Evolutionary conservation across 2,113 vertebrate genomes (phyloP), one percentile per base, ranked within the genome.

Genomic region (Brachirus orientalis): DNA sequence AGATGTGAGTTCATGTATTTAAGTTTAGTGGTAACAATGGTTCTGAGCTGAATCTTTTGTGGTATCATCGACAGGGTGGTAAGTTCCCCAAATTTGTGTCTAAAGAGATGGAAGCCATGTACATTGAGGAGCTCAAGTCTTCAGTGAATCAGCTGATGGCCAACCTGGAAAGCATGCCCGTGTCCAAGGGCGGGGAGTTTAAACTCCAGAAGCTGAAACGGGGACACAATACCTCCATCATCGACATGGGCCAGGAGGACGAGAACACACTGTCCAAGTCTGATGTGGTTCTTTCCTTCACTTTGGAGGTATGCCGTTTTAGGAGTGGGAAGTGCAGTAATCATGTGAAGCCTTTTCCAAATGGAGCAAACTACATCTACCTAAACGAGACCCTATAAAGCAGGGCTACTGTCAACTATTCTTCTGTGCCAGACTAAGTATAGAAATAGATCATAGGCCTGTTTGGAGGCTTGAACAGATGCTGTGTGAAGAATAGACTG

Each of bases 91-190:
- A 97, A 82, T 99, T 99, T 84, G 96, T 99, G 70, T 98, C 97
- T 56, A 99, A 99, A 92, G 98, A 99, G 88, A 99, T 99, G 98
- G 98, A 99, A 79, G 96, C 95, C 85, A 99, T 99, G 97, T 99
- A 95, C 88, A 98, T 99, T 0, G 98, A 99, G 75, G 98, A 99
- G 83, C 94, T 99, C 72, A 99, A 97, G 88, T 96, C 97, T 0
- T 99, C 97, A 0, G 97, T 99, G 65, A 99, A 99, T 88, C 94
- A 98, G 71, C 94, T 99, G 68, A 99, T 99, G 98, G 98, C 97
- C 66, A 99, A 99, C 88, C 74, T 99, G 72, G 98, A 99, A 86
- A 99, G 98, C 92, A 99, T 99, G 98, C 98, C 98, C 0, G 98
- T 99, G 73, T 98, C 98, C 68, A 99, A 98, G 90, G 98, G 98